Evolutionary conservation across 2,113 vertebrate genomes (phyloP), one percentile per base, ranked within the genome.

Genomic region (Pimephales promelas): DNA sequence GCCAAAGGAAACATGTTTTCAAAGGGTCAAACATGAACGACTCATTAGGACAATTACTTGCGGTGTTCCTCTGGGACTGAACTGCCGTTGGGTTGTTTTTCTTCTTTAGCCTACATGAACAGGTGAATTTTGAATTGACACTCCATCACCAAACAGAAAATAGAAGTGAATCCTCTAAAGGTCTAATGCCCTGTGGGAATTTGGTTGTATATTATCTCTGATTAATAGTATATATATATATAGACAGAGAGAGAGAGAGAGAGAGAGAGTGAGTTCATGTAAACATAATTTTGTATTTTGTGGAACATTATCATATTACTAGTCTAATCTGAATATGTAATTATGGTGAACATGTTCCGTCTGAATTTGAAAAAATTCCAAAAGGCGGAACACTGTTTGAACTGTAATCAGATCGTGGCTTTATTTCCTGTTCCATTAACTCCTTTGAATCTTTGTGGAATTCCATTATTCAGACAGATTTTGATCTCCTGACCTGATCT

Each of bases 401-500:
- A 31, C 16, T 80, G 34, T 79, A 43, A 66, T 49, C 59, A 26
- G 78, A 66, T 66, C 43, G n/a, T 14, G 59, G 43, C 66, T 71
- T 40, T 62, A 26, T 79, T 82, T 57, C 64, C 62, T 54, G 2
- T 34, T 74, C 81, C 56, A 59, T 31, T 49, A 47, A 11, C 75
- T 71, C 72, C 45, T 49, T 66, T 56, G 24, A 34, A 34, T 2
- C 76, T 77, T 26, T 49, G 18, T 56, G 82, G 83, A 85, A 31
- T 24, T 77, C 76, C 84, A 86, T 84, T 89, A 85, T 84, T 11
- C 85, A 87, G 89, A 89, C 90, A 90, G 91, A 91, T 92, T 90
- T 89, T 87, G 89, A 90, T 92, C 91, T 89, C 81, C 90, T 93
- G 93, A 92, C 90, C 88, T 82, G 86, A 62, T 88, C 88, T 88